Evolutionary conservation across 1,140 invertebrate species (phyloP).

Genomic region (Ridgeia piscesae): DNA sequence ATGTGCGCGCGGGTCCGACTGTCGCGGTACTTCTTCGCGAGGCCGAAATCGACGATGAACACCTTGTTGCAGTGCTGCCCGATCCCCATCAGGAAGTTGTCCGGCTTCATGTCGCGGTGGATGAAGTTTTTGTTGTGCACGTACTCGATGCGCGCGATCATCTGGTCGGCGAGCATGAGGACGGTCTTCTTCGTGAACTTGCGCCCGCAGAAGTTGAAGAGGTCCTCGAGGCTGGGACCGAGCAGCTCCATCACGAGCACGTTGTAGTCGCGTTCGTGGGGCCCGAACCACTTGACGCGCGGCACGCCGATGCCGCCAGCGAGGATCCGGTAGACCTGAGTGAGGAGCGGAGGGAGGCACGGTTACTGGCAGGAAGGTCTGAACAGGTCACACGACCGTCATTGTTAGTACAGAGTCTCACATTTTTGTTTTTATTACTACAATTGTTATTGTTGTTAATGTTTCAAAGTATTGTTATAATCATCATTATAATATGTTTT

Average conservation of each 20-base stretch:
- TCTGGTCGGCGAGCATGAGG: slow-evolving; percentile 26
- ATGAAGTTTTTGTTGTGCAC: slow-evolving; percentile 91
- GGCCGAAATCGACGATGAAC: slow-evolving; percentile 33
- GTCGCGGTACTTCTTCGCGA: slow-evolving; percentile 61
- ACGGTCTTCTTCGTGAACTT: slow-evolving; percentile 55
- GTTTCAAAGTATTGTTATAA: too few relatives aligned
- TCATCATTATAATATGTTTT: too few relatives aligned
- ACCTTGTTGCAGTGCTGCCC: slow-evolving; percentile 89
- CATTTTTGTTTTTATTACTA: too few relatives aligned
- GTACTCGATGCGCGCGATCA: slow-evolving; percentile 85
- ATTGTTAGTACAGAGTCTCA: too few relatives aligned
- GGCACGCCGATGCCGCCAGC: slow-evolving; percentile 26
- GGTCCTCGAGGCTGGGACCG: slow-evolving; percentile 57
- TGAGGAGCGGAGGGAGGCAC: background rate
- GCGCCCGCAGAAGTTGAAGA: slow-evolving; percentile 58
- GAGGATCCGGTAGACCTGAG: slow-evolving; percentile 19
- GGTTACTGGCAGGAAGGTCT: too few relatives aligned
- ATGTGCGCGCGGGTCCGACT: slow-evolving; percentile 85
- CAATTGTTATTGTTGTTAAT: too few relatives aligned
- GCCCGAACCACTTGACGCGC: slow-evolving; percentile 28
- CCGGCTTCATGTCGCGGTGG: slow-evolving; percentile 91
- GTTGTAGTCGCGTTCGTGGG: slow-evolving; percentile 40
- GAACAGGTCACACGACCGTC: too few relatives aligned
- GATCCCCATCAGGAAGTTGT: slow-evolving; percentile 62
- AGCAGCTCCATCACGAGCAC: slow-evolving; percentile 58